Evolutionary conservation across 2,888 invertebrate genomes (phyloP), one percentile per base, ranked within the genome.

Genomic region (Cephus spinipes): DNA sequence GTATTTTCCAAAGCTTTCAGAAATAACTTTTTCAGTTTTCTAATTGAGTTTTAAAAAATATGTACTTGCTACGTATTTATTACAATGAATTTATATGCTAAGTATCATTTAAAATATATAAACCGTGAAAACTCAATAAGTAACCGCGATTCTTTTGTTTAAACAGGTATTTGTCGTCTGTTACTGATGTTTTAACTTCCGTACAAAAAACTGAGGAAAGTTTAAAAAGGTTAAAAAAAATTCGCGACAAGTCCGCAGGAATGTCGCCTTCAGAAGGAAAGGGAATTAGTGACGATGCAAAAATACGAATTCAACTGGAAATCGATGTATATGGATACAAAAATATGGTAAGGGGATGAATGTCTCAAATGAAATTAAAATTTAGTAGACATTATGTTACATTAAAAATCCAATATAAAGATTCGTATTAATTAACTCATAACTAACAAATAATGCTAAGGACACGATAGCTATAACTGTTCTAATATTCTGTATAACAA

Each of bases 181-280:
- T 98, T 30, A 94, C 94, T 86, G 98, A 98, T 92, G 98, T 99
- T 2, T 92, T 99, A 81, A 96, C 96, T 73, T 98, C 98, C 1
- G 98, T 99, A 12, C 97, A 97, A 90, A 98, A 96, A 92, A 99
- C 98, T 85, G 98, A 99, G 90, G 98, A 98, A 90, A 98, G 98
- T 78, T 92, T 99, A 83, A 94, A 97, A 89, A 94, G 98, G 85
- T 93, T 99, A 89, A 98, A 98, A 92, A 96, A 96, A 91, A 95
- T 96, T 32, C 94, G 97, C 81, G 96, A 96, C 79, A 93, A 93
- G 88, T 91, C 93, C 12, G 87, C 87, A 15, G 90, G 89, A 77
- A 85, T 87, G 76, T 92, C 91, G 81, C 88, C 92, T 77, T 92
- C 90, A 79, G 95, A 94, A 81, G 92, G 90, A 82, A 93, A 93